phyloP scores from a whole-genome alignment of 2,888 invertebrate genomes.

The Atherix ibis region DNA sequence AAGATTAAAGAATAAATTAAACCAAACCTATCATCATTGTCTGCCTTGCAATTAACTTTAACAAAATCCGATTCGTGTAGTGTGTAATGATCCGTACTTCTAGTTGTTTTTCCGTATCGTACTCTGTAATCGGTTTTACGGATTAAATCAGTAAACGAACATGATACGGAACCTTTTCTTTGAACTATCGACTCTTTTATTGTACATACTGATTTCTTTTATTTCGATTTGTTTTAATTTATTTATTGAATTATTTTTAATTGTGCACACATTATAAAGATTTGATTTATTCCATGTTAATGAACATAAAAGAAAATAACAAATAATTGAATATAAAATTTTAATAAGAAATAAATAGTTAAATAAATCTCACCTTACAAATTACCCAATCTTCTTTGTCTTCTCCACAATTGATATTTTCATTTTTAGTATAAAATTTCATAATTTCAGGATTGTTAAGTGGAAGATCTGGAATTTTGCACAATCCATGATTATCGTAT shows the following conservation, averaged over 20 bases:
- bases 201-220: conserved; percentile 28
- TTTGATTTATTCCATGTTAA: too few species aligned
- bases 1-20: too few species aligned
- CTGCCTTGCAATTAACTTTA: conserved; percentile 44
- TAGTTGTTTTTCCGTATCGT: conserved; percentile 36
- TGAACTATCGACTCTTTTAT: conserved; percentile 23
- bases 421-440: conserved; percentile 47
- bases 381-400: conserved; percentile 58
- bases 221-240: too few species aligned
- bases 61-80: conserved; percentile 55
- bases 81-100: conserved; percentile 41
- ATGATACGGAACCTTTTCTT: conserved; percentile 30
- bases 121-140: conserved; percentile 47
- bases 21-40: conserved; percentile 23
- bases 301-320: neutral
- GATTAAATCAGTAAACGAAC: conserved; percentile 51
- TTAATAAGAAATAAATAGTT: neutral
- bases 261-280: too few species aligned
- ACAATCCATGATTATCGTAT: conserved; percentile 35
- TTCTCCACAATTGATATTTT: conserved; percentile 44
- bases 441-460: conserved; percentile 55
- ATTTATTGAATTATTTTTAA: too few species aligned
- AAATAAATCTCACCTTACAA: conserved; percentile 40
- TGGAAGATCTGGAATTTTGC: conserved; percentile 48
- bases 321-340: conserved; percentile 1